Evolutionary conservation across 2,797 vertebrate genomes (phyloP), one percentile per base, ranked within the genome.

Genomic region (Ctenochaetus hawaiiensis): DNA sequence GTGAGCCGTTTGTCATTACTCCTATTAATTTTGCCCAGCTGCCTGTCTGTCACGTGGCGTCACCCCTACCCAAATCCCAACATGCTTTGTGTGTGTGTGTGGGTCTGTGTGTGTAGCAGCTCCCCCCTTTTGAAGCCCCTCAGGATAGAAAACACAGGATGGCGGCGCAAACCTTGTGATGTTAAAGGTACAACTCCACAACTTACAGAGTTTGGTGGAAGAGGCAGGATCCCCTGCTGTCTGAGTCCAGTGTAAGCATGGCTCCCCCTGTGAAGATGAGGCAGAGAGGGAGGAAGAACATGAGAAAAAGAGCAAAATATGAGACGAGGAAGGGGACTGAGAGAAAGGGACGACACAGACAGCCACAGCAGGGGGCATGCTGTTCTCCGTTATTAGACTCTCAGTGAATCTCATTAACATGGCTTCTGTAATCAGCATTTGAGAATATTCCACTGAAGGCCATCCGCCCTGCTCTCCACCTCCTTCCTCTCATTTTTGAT

Each of bases 321-420:
- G 22, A 73, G 65, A 60, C 0, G 30, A 65, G 57, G 45, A 75
- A 30, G 44, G 41, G 30, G 67, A 65, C 9, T 1, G 61, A 48
- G 63, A 14, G 54, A 47, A 52, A 51, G 80, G 81, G 85, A 83
- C 12, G 8, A 64, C 68, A 70, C 89, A 91, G 89, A 92, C 89
- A 81, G 77, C n/a, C 85, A 18, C 90, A 92, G 91, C 84, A 70
- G 91, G 92, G 92, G 77, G 71, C 67, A 58, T 37, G 78, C 91
- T 90, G 87, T 78, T 90, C 83, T 81, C 84, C 76, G 26, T 17
- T 78, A 92, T 89, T 80, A 90, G 87, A 82, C 86, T 85, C 82
- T 93, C 93, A 92, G 75, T 91, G 93, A 92, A 93, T 94, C 91
- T 93, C 91, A 95, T 94, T 93, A 94, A 80, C 89, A 82, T 63